Conservation (phyloP, 2,797 vertebrate species). For the Anguilla marmorata region DNA sequence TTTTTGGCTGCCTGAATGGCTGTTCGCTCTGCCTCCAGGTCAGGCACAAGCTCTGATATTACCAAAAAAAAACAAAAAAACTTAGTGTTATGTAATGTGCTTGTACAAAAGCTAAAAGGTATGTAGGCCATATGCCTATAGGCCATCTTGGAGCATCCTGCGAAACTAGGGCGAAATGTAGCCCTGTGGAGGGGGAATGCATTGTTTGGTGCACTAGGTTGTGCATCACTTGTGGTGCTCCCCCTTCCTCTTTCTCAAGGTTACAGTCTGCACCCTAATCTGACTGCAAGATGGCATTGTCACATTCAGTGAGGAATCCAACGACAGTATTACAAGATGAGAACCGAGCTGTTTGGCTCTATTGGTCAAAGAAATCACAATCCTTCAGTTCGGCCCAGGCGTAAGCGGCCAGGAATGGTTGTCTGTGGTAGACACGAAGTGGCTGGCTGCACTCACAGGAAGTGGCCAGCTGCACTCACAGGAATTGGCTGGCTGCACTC, state of each 20-base stretch:
- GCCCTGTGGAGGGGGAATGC: background rate
- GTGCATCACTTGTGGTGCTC: background rate
- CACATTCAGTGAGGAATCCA: background rate
- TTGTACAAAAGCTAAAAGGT: constrained; percentile 6
- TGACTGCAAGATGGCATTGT: background rate
- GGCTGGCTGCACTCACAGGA: background rate
- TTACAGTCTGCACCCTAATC: background rate
- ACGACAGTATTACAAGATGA: background rate
- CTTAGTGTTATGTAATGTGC: background rate
- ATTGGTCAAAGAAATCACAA: background rate
- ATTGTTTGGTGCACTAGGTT: background rate
- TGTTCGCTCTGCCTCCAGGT: background rate
- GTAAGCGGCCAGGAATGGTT: background rate
- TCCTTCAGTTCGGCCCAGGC: background rate
- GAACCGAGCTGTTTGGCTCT: background rate
- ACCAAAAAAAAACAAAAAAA: background rate
- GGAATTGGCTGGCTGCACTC: too few species aligned
- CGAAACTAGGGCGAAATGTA: background rate
- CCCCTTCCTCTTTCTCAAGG: background rate
- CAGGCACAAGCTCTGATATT: background rate
- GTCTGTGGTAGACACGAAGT: background rate
- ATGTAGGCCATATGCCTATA: background rate
- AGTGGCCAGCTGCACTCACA: too few species aligned
- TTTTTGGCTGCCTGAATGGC: background rate
- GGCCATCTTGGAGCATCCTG: background rate